phyloP scores from a whole-genome alignment of 2,797 vertebrate species.

The Leptoclinus maculatus region DNA sequence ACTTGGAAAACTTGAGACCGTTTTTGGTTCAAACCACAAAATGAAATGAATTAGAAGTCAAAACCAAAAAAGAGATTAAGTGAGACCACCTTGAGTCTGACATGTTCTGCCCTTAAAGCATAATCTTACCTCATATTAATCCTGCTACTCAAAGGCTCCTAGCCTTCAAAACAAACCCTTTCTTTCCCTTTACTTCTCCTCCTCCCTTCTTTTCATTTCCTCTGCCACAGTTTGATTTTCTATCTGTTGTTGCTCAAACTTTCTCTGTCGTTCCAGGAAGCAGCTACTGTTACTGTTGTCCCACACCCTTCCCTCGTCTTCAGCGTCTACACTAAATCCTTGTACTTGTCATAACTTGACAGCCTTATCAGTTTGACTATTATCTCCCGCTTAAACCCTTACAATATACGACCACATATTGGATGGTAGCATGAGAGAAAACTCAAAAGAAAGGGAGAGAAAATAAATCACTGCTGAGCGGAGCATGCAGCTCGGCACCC shows the following conservation, averaged over 20 bases:
- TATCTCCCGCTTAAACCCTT: slow-evolving; percentile 31
- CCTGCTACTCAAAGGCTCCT: slow-evolving; percentile 24
- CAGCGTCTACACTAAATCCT: slow-evolving; percentile 23
- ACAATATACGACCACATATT: slow-evolving; percentile 11
- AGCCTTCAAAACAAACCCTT: slow-evolving; percentile 35
- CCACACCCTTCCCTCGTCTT: slow-evolving; percentile 20
- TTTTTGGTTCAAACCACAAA: slow-evolving; percentile 48
- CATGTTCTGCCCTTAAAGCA: slow-evolving; percentile 33
- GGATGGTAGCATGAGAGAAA: slow-evolving; percentile 15
- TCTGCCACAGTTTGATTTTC: slow-evolving; percentile 35
- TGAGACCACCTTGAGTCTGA: slow-evolving; percentile 57
- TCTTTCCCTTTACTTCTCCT: slow-evolving; percentile 12
- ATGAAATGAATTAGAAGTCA: slow-evolving; percentile 59
- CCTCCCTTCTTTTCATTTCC: slow-evolving; percentile 22
- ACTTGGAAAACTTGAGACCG: slow-evolving; percentile 50
- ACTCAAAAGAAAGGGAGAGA: neutral
- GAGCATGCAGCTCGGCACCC: slow-evolving; percentile 40
- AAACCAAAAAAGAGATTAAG: slow-evolving; percentile 61
- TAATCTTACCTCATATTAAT: slow-evolving; percentile 44
- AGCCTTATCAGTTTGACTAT: slow-evolving; percentile 53
- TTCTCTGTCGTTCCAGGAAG: slow-evolving; percentile 29
- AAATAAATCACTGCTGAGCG: slow-evolving; percentile 30
- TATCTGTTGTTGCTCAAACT: slow-evolving; percentile 25
- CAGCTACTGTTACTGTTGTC: slow-evolving; percentile 18
- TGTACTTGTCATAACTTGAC: slow-evolving; percentile 58